A percentile compares a stretch with the other conserved stretches of the same genome.
Evolutionary conservation across 2,888 invertebrate genomes (phyloP).

Genomic region (Escarpia spicata): DNA sequence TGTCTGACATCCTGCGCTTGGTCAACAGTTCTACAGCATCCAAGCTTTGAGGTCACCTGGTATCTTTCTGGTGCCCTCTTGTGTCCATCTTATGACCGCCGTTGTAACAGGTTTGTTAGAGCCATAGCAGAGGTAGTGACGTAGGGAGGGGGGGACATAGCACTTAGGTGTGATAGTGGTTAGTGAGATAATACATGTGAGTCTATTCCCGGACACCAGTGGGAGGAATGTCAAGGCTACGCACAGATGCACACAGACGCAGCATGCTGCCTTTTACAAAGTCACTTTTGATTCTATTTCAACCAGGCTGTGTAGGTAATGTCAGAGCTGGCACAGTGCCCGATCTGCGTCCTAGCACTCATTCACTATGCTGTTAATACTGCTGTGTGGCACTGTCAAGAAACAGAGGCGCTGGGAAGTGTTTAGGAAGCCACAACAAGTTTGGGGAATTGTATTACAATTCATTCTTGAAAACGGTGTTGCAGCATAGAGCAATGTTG

Average conservation of each 20-base stretch:
- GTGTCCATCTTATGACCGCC: neutral
- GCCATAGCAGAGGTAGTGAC: neutral
- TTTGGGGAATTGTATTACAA: neutral
- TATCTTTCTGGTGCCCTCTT: neutral
- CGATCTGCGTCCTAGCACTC: too few relatives aligned
- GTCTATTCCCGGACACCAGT: neutral
- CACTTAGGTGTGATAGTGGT: conserved; percentile 8
- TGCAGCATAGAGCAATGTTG: neutral
- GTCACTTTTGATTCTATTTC: neutral
- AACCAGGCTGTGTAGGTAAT: too few relatives aligned
- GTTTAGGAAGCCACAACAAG: too few relatives aligned
- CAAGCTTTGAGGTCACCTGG: neutral
- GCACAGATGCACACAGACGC: neutral
- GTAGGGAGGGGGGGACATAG: neutral
- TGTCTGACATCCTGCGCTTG: neutral
- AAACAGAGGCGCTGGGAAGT: too few relatives aligned
- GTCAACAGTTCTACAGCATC: neutral
- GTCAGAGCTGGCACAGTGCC: too few relatives aligned
- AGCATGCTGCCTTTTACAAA: neutral
- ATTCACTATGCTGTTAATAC: too few relatives aligned
- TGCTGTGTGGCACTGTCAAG: too few relatives aligned
- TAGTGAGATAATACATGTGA: neutral
- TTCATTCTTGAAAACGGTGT: neutral
- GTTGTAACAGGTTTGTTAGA: neutral
- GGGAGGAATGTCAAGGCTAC: neutral